phyloP scores from a whole-genome alignment of 2,113 vertebrate species.

The Leptosomus discolor region DNA sequence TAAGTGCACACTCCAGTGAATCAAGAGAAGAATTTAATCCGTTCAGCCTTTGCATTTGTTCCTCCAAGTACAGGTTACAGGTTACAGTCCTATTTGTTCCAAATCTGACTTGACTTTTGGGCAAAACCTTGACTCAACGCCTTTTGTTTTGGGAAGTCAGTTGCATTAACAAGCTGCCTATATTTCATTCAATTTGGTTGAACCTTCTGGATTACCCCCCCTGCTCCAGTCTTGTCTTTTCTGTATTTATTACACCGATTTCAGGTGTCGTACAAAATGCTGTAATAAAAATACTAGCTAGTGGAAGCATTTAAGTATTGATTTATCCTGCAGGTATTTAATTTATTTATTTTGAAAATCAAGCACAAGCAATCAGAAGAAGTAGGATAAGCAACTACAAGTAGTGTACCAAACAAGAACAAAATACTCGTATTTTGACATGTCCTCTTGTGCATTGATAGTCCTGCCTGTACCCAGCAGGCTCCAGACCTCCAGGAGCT shows the following conservation, averaged over 20 bases:
- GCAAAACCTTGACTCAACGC: not conserved
- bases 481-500: not conserved
- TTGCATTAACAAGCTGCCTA: not conserved
- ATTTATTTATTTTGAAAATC: not conserved
- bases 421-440: not conserved
- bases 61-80: fast-evolving
- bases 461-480: not conserved
- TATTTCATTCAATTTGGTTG: not conserved
- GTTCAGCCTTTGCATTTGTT: not conserved
- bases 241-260: not conserved
- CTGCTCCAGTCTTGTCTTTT: not conserved
- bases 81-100: not conserved
- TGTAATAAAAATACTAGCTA: not conserved
- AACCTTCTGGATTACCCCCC: not conserved
- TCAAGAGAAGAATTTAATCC: not conserved
- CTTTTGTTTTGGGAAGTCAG: not conserved
- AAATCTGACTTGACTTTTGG: not conserved
- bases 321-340: not conserved
- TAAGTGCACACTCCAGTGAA: not conserved
- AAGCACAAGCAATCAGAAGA: too few relatives aligned
- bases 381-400: not conserved
- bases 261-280: not conserved
- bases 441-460: fast-evolving
- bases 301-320: not conserved
- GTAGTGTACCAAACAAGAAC: fast-evolving